Evolutionary conservation across 1,140 invertebrate species (phyloP).

Genomic region (Eubasilissa regina): DNA sequence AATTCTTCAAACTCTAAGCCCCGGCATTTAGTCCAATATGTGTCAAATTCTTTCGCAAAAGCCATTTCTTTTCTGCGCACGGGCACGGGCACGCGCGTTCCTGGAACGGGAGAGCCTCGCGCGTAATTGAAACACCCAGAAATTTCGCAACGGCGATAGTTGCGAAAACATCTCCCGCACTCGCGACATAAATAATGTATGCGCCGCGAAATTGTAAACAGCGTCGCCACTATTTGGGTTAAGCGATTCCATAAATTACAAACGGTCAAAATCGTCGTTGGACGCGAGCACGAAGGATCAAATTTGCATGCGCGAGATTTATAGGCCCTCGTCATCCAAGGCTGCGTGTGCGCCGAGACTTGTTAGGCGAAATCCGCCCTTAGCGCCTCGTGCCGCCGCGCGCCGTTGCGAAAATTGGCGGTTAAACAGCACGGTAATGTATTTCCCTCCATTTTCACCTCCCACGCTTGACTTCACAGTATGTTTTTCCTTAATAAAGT

Average conservation of each 20-base stretch:
- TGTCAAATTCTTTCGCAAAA: conserved; percentile 16
- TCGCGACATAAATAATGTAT: conserved; percentile 35
- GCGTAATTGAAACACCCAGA: neutral
- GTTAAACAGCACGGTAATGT: conserved; percentile 20
- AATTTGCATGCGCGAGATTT: conserved; percentile 59
- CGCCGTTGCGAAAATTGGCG: conserved; percentile 28
- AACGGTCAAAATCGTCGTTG: conserved; percentile 54
- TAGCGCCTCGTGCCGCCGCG: neutral
- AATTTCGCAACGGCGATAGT: conserved; percentile 28
- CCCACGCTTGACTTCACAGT: neutral
- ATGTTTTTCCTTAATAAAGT: conserved; percentile 27
- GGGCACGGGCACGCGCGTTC: neutral
- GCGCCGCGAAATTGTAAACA: conserved; percentile 42
- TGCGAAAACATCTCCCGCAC: conserved; percentile 34
- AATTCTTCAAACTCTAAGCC: neutral
- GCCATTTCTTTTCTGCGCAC: neutral
- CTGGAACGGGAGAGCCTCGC: conserved; percentile 7
- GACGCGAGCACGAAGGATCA: conserved; percentile 53
- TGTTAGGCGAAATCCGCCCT: conserved; percentile 29
- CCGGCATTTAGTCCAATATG: neutral
- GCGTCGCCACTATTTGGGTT: conserved; percentile 56
- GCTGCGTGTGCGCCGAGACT: conserved; percentile 49
- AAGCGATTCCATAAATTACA: conserved; percentile 59
- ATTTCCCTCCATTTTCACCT: conserved; percentile 42
- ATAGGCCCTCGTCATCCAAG: conserved; percentile 57